Evolutionary conservation across 2,888 invertebrate species (phyloP), one percentile per base, ranked within the genome.

Genomic region (Acleris sparsana): DNA sequence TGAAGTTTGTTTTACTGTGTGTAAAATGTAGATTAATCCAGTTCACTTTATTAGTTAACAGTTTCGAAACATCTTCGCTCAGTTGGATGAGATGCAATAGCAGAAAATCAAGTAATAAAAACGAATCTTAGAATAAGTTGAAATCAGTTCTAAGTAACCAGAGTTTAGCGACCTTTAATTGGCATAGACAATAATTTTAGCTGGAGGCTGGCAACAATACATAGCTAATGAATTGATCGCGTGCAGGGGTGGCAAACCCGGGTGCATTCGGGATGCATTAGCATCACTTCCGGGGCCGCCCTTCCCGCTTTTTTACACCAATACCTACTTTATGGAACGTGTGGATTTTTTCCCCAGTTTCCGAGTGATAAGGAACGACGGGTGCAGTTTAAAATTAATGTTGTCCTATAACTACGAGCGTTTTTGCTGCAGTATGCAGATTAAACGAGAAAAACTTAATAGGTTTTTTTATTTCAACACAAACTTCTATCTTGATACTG

Each of bases 211-310:
- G 73, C 77, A 81, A 87, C 86, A 88, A 88, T 87, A 78, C 78
- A 70, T 66, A 74, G 80, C 80, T 89, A 90, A 91, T 89, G 90
- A 89, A 89, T 89, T 88, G 89, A 86, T 90, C 84, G 89, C 89
- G 89, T 90, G 89, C 75, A 72, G 74, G 78, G 76, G 75, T 72
- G 77, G 74, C 72, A 74, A 61, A 65, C 77, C 76, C 81, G 85
- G 85, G 82, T 87, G 90, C 88, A 89, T 87, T 89, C 89, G 92
- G 89, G 89, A 88, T 92, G 93, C 93, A 93, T 93, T 93, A 93
- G 90, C 80, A 72, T 72, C 76, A 85, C 86, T 93, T 93, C 93
- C 93, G 92, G 88, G 79, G 79, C 69, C 72, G 75, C 77, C 78
- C 80, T 74, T 70, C 64, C 65, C 61, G 61, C 52, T 66, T 66